These are phyloP conservation scores for Eleginops maclovinus DNA, from an alignment of 2,113 vertebrate species.

Conservation along the genomic window DNA sequence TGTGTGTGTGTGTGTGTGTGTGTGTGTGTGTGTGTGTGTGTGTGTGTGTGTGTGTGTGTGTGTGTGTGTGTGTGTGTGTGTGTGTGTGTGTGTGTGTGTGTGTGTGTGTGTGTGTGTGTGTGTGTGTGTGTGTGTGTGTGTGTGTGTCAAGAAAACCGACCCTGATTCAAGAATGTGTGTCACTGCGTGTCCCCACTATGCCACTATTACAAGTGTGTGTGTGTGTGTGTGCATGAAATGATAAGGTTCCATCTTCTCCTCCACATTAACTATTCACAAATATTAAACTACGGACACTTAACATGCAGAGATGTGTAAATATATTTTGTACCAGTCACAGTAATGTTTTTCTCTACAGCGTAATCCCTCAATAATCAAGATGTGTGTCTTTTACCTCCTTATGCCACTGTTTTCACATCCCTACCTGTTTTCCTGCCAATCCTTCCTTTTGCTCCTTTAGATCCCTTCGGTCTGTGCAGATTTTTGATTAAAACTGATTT, in stretches of 20 bases:
- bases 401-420: slow-evolving; percentile 61
- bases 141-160: too few species aligned
- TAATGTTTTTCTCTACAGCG: slow-evolving; percentile 15
- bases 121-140: slow-evolving; percentile 7
- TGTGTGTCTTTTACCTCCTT: slow-evolving; percentile 60
- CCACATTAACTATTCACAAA: slow-evolving; percentile 50
- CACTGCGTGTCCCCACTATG: too few species aligned
- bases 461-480: slow-evolving; percentile 77
- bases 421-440: slow-evolving; percentile 62
- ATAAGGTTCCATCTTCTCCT: slow-evolving; percentile 60
- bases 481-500: slow-evolving; percentile 60
- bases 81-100: slow-evolving; percentile 2
- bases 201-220: not conserved
- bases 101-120: slow-evolving; percentile 13
- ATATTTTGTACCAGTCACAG: slow-evolving; percentile 19
- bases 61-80: slow-evolving; percentile 17
- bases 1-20: not conserved
- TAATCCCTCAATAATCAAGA: slow-evolving; percentile 44
- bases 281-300: slow-evolving; percentile 36
- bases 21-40: slow-evolving; percentile 13
- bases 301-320: slow-evolving; percentile 23
- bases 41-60: not conserved
- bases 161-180: slow-evolving; percentile 10
- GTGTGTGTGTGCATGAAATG: slow-evolving; percentile 17
- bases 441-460: slow-evolving; percentile 69